phyloP scores from a whole-genome alignment of 2,888 invertebrate species.

The Lordiphosa fenestrarum region DNA sequence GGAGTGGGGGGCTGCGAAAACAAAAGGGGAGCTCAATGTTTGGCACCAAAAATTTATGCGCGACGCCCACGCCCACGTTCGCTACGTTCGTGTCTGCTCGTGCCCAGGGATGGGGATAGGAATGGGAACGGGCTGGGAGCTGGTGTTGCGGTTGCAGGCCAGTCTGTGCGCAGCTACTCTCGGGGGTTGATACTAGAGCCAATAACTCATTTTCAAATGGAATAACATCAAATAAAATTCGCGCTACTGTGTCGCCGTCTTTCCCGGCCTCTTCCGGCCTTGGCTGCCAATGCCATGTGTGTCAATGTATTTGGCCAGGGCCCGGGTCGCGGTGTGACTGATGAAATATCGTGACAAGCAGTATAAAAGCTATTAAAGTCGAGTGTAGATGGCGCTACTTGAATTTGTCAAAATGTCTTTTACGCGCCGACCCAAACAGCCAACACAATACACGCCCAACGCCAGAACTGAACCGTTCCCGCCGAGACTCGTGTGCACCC shows the following conservation, averaged over 20 bases:
- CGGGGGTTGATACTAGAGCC: constrained; percentile 65
- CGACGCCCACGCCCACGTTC: constrained; percentile 54
- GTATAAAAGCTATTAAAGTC: constrained; percentile 76
- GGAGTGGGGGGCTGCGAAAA: constrained; percentile 11
- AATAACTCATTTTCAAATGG: constrained; percentile 76
- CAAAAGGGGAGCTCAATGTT: constrained; percentile 46
- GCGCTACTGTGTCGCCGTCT: constrained; percentile 51
- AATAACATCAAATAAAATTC: constrained; percentile 74
- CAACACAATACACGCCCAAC: constrained; percentile 32
- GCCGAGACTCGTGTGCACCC: constrained; percentile 10
- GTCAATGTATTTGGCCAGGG: constrained; percentile 44
- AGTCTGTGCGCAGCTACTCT: constrained; percentile 29
- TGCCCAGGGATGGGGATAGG: constrained; percentile 13
- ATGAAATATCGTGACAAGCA: constrained; percentile 77
- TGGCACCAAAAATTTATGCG: constrained; percentile 65
- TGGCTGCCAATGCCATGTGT: constrained; percentile 55
- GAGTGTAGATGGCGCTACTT: constrained; percentile 76
- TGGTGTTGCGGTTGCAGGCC: constrained; percentile 30
- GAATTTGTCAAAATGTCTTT: constrained; percentile 78
- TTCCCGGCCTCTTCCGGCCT: constrained; percentile 50
- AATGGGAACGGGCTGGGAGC: constrained; percentile 10
- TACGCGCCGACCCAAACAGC: constrained; percentile 50
- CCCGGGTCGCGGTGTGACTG: constrained; percentile 56
- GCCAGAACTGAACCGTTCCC: constrained; percentile 5
- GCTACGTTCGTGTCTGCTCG: constrained; percentile 16